These are phyloP conservation scores for Poeciliopsis paucimaculata DNA, from an alignment of 2,797 vertebrate species.

Conservation along the genomic window DNA sequence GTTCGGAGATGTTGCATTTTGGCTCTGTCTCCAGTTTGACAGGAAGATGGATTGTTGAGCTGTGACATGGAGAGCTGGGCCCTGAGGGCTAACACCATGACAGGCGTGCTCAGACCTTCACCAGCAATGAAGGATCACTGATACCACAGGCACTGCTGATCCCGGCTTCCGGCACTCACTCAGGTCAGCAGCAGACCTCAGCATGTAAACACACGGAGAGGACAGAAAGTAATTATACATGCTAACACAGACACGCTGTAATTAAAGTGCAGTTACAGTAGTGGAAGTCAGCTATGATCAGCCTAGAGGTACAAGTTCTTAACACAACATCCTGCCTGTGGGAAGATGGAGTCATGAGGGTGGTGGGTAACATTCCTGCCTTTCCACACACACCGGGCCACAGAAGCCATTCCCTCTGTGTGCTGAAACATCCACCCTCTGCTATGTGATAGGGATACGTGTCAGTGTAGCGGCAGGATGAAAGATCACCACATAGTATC, in stretches of 20 bases:
- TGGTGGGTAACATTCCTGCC: slow-evolving; percentile 43
- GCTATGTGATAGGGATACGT: slow-evolving; percentile 55
- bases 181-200: slow-evolving; percentile 25
- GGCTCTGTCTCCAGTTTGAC: slow-evolving; percentile 38
- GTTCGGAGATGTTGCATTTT: slow-evolving; percentile 16
- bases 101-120: slow-evolving; percentile 37
- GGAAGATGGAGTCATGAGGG: slow-evolving; percentile 48
- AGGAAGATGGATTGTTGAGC: slow-evolving; percentile 59
- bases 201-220: slow-evolving; percentile 30
- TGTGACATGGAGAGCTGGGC: slow-evolving; percentile 50
- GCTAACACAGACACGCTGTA: slow-evolving; percentile 47
- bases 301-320: slow-evolving; percentile 55
- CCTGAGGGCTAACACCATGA: slow-evolving; percentile 37
- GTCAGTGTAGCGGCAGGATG: slow-evolving; percentile 80
- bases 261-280: slow-evolving; percentile 64
- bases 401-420: slow-evolving; percentile 20
- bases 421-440: slow-evolving; percentile 53
- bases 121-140: slow-evolving; percentile 40
- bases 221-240: slow-evolving; percentile 31
- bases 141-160: slow-evolving; percentile 26
- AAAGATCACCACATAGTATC: slow-evolving; percentile 73
- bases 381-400: slow-evolving; percentile 28
- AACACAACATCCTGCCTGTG: slow-evolving; percentile 68
- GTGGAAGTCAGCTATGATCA: slow-evolving; percentile 58
- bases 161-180: slow-evolving; percentile 2